phyloP scores from a whole-genome alignment of 2,113 vertebrate genomes.

The Athene cunicularia region DNA sequence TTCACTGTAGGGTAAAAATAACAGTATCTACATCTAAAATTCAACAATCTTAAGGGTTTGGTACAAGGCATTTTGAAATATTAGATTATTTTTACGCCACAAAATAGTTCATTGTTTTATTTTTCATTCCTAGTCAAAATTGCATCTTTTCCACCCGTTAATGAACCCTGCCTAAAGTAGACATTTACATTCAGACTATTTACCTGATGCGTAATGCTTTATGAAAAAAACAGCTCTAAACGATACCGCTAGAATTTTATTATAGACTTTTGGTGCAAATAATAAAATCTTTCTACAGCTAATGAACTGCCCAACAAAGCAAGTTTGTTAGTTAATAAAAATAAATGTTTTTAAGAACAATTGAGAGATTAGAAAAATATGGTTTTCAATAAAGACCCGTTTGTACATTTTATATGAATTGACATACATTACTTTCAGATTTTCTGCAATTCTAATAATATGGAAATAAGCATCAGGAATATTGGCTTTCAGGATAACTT shows the following conservation, averaged over 20 bases:
- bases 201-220: constrained; percentile 71
- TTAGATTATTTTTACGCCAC: neutral
- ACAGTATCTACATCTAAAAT: neutral
- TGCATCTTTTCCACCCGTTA: constrained; percentile 59
- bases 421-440: constrained; percentile 35
- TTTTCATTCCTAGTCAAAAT: constrained; percentile 30
- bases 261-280: constrained; percentile 62
- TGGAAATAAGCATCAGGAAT: constrained; percentile 13
- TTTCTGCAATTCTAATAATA: constrained; percentile 40
- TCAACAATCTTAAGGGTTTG: neutral
- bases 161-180: constrained; percentile 66
- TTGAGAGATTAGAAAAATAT: constrained; percentile 57
- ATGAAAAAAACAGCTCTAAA: constrained; percentile 69
- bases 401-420: constrained; percentile 43
- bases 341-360: constrained; percentile 71
- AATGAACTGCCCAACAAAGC: constrained; percentile 74
- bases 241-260: constrained; percentile 57
- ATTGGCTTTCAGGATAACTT: neutral
- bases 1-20: neutral
- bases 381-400: constrained; percentile 4
- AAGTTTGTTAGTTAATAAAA: constrained; percentile 76
- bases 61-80: neutral
- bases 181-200: constrained; percentile 73
- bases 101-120: neutral
- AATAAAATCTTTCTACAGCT: constrained; percentile 67